Evolutionary conservation across 2,797 vertebrate genomes (phyloP).

Genomic region (Setipinna tenuifilis): DNA sequence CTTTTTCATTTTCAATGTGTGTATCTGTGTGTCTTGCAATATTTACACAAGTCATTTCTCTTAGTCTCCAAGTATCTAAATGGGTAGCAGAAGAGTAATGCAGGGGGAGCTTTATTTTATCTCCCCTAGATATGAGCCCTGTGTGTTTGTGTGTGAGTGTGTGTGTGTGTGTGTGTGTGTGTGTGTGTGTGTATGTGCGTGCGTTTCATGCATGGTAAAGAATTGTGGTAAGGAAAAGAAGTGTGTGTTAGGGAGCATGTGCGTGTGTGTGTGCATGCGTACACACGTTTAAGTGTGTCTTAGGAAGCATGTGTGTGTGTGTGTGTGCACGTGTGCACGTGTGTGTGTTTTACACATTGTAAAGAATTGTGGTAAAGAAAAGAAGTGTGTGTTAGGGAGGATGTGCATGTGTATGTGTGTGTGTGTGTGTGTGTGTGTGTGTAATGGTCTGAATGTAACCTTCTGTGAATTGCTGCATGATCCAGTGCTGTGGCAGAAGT

Average conservation of each 20-base stretch:
- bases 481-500: slow-evolving; percentile 21
- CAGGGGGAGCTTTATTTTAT: not conserved
- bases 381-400: no score
- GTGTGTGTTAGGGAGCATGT: no score
- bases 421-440: not conserved
- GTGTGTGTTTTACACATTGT: no score
- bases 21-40: not conserved
- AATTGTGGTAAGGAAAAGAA: no score
- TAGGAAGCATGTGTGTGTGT: no score
- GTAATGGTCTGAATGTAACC: slow-evolving; percentile 4
- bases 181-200: not conserved
- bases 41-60: not conserved
- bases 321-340: no score
- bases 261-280: no score
- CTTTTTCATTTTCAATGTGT: not conserved
- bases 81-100: not conserved
- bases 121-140: slow-evolving; percentile 19
- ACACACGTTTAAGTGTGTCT: no score
- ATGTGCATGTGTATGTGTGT: not conserved
- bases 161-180: slow-evolving; percentile 3
- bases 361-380: no score
- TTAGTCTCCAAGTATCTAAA: not conserved
- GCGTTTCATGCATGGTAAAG: no score
- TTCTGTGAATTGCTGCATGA: not conserved
- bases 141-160: not conserved